Evolutionary conservation across 2,888 invertebrate species (phyloP), one percentile per base, ranked within the genome.

Genomic region (Anorthoa munda): DNA sequence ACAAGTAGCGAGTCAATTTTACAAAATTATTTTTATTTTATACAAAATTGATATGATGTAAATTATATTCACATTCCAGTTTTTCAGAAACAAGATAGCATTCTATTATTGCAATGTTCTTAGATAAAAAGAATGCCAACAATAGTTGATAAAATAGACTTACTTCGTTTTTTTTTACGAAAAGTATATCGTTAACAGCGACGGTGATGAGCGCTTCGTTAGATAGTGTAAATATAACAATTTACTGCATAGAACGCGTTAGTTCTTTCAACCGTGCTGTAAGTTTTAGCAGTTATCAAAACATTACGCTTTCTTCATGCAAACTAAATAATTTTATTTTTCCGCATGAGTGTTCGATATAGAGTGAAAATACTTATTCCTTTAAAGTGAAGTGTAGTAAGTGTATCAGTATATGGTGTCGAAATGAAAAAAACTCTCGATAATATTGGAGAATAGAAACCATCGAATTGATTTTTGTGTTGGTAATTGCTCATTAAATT

Each of bases 21-120:
- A 86, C 83, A 72, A 75, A 59, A 72, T 59, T 72, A 75, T 85
- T 75, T 81, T 79, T 79, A 86, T 81, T 77, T 76, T 77, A 79
- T 68, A 77, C 75, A 50, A 75, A 72, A 48, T 75, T 74, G 77
- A 80, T 73, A 66, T 68, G 39, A 59, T 76, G 65, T 79, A 67
- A 76, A 76, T 69, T 76, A 69, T 71, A 64, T 72, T 65, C 66
- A 56, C 56, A 51, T 17, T 69, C 55, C 13, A 58, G 45, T 56
- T 67, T 79, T 77, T 83, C 70, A 51, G 66, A 26, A 65, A 60
- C 60, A 72, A 72, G 61, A 75, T 56, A 67, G 46, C 26, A 70
- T 82, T 59, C 39, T 60, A 48, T 67, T 65, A 77, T 45, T 66
- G 58, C 48, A 66, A 81, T 50, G 53, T 63, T 50, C 31, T 23